Conservation (phyloP, 2,888 invertebrate genomes). For the Harmothoe impar region DNA sequence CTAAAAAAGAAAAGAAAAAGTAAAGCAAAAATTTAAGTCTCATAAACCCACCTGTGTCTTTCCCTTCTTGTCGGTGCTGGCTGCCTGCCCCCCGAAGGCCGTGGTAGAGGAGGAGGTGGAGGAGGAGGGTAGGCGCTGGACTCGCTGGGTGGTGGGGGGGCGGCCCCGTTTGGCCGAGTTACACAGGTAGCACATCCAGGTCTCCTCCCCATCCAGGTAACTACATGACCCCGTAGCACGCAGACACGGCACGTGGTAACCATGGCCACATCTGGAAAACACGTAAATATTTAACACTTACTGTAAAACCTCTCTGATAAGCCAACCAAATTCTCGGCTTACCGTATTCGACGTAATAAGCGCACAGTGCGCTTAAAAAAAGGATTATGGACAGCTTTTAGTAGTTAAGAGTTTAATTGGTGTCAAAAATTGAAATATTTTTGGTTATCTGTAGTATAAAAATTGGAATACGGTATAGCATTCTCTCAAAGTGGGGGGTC, state of each 20-base stretch:
- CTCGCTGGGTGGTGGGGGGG: neutral
- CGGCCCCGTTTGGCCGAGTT: constrained; percentile 76
- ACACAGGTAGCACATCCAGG: constrained; percentile 80
- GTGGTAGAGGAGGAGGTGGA: constrained; percentile 37
- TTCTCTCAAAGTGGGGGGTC: too few relatives aligned
- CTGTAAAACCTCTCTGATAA: too few relatives aligned
- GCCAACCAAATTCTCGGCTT: too few relatives aligned
- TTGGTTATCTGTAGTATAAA: too few relatives aligned
- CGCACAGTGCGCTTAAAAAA: too few relatives aligned
- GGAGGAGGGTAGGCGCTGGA: constrained; percentile 62
- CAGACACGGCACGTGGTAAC: constrained; percentile 81
- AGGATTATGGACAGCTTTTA: too few relatives aligned
- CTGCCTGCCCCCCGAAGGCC: neutral
- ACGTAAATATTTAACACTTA: neutral
- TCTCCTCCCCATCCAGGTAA: constrained; percentile 78
- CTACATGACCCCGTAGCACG: constrained; percentile 77
- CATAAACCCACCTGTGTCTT: constrained; percentile 15
- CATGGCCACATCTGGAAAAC: constrained; percentile 80
- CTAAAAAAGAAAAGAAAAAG: too few relatives aligned
- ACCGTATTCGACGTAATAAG: too few relatives aligned
- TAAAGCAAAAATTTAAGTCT: too few relatives aligned
- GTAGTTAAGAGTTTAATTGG: too few relatives aligned
- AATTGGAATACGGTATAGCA: too few relatives aligned
- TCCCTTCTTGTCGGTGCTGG: neutral
- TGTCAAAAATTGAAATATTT: too few relatives aligned